phyloP scores from a whole-genome alignment of 2,113 vertebrate species.

The Columba livia region DNA sequence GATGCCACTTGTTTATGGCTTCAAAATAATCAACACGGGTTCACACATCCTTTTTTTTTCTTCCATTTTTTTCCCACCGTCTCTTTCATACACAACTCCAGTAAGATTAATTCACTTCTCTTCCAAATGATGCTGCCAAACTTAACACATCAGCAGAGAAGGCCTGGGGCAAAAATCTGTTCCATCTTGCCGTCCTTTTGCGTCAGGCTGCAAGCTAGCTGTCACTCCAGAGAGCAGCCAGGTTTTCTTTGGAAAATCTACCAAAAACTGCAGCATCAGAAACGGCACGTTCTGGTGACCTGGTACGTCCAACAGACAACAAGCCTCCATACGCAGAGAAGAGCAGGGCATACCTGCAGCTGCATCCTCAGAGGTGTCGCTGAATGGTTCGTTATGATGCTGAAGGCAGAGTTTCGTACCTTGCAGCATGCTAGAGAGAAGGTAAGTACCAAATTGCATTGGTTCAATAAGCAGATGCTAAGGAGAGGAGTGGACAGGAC shows the following conservation, averaged over 20 bases:
- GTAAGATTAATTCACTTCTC: neutral
- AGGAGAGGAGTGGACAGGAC: neutral
- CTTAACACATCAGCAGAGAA: slow-evolving; percentile 31
- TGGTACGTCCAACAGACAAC: neutral
- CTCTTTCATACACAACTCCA: neutral
- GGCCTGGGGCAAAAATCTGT: slow-evolving; percentile 36
- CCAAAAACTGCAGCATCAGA: neutral
- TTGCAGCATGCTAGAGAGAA: neutral
- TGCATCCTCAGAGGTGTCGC: neutral
- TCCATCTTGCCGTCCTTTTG: neutral
- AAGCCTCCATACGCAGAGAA: fast-evolving
- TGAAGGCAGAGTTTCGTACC: neutral
- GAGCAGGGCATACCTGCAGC: neutral
- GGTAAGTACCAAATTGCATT: neutral
- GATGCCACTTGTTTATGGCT: slow-evolving; percentile 50
- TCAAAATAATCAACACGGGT: slow-evolving; percentile 56
- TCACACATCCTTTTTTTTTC: neutral
- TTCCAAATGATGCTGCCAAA: slow-evolving; percentile 26
- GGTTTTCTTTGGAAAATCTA: neutral
- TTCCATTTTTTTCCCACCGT: fast-evolving
- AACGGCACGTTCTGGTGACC: neutral
- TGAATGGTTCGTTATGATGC: neutral
- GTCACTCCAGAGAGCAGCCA: neutral
- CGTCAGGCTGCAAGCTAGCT: slow-evolving; percentile 28
- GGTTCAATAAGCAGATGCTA: neutral